These are phyloP conservation scores for Tillus elongatus DNA, from an alignment of 2,888 invertebrate species.

Conservation along the genomic window DNA sequence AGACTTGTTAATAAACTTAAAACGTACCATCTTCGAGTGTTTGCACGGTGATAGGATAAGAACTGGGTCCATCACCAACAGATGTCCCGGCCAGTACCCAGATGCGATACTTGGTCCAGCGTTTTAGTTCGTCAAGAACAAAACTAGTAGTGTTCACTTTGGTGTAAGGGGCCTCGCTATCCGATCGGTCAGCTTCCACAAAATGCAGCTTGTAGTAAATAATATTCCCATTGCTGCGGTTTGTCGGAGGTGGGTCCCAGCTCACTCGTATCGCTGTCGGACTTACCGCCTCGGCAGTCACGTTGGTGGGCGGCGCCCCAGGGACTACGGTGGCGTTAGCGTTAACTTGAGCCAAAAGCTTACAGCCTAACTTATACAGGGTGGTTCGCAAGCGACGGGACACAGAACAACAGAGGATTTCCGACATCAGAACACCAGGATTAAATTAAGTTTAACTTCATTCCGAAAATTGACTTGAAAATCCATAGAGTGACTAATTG, in stretches of 20 bases:
- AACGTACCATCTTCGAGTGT: conserved; percentile 99
- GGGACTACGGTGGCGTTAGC: conserved; percentile 62
- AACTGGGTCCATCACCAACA: conserved; percentile 92
- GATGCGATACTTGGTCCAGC: conserved; percentile 94
- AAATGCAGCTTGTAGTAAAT: conserved; percentile 90
- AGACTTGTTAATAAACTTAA: conserved; percentile 13
- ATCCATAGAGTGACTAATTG: too few species aligned
- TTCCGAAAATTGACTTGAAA: too few species aligned
- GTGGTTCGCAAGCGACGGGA: too few species aligned
- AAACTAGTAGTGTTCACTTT: conserved; percentile 72
- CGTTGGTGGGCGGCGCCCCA: conserved; percentile 92
- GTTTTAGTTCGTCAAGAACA: conserved; percentile 79
- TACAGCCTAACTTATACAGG: conserved; percentile 31
- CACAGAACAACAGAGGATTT: too few species aligned
- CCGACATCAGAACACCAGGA: too few species aligned
- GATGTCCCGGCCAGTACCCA: conserved; percentile 95
- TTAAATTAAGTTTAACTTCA: too few species aligned
- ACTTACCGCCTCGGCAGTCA: conserved; percentile 78
- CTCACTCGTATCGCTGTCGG: conserved; percentile 81
- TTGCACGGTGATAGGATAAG: conserved; percentile 83
- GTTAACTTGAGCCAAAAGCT: conserved; percentile 34
- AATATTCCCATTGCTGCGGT: conserved; percentile 86
- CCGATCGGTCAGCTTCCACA: conserved; percentile 75
- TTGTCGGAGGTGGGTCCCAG: conserved; percentile 89
- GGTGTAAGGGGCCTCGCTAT: conserved; percentile 74